These are phyloP conservation scores for Cosmorhoe ocellata DNA, from an alignment of 2,888 invertebrate species.

Conservation along the genomic window DNA sequence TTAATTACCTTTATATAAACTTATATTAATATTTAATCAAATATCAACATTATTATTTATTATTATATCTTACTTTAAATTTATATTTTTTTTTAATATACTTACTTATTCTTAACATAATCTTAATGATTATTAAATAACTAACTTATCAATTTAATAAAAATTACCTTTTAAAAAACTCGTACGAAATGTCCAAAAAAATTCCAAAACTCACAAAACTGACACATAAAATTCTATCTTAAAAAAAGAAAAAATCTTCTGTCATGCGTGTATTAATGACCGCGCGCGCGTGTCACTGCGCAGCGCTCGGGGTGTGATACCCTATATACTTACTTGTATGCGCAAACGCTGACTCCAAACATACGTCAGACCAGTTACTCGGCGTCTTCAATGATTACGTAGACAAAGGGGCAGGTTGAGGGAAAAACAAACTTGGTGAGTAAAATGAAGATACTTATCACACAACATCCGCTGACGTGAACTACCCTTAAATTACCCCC, in stretches of 20 bases:
- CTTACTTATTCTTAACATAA: neutral
- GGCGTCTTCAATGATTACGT: constrained; percentile 5
- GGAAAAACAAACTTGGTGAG: neutral
- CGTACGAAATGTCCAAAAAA: constrained; percentile 17
- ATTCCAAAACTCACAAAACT: constrained; percentile 19
- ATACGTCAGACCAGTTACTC: neutral
- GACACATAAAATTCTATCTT: constrained; percentile 20
- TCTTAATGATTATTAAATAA: neutral
- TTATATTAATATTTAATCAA: no score
- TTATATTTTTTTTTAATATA: no score
- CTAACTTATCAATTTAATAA: neutral
- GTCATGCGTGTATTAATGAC: constrained; percentile 3
- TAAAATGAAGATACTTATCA: neutral
- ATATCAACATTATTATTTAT: no score
- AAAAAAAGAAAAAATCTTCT: constrained; percentile 15
- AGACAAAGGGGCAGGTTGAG: neutral
- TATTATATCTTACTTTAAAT: no score
- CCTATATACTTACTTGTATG: constrained; percentile 9
- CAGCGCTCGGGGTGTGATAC: neutral
- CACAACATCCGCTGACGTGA: neutral
- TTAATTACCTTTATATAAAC: no score
- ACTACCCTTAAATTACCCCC: no score
- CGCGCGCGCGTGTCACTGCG: constrained; percentile 17
- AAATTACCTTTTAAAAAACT: constrained; percentile 11
- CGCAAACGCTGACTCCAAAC: neutral